A percentile compares a stretch with the other conserved stretches of the same genome.
Conservation (phyloP, 2,888 invertebrate genomes). For the Spisula subtruncata region DNA sequence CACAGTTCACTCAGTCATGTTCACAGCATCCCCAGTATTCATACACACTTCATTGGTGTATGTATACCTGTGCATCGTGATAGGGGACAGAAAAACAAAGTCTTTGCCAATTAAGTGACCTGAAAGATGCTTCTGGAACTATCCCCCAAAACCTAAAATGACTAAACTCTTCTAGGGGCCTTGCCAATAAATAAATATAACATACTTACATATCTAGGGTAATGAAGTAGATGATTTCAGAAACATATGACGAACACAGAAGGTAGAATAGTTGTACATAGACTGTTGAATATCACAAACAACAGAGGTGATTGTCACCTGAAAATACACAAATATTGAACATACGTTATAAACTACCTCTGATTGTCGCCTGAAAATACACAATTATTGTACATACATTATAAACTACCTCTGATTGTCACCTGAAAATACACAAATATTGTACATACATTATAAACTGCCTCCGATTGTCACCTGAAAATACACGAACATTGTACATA, state of each 20-base stretch:
- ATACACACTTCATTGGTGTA: no score
- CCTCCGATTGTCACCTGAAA: conserved; percentile 13
- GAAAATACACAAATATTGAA: not conserved
- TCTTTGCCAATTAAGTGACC: no score
- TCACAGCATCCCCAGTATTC: no score
- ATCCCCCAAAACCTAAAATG: no score
- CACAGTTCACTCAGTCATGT: no score
- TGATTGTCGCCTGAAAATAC: conserved; percentile 18
- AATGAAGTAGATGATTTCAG: not conserved
- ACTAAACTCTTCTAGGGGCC: no score
- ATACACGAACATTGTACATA: not conserved
- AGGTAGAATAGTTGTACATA: not conserved
- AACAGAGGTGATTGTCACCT: conserved; percentile 20
- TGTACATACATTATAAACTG: no score
- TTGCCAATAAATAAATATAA: no score
- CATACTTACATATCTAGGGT: not conserved
- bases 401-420: not conserved
- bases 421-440: conserved; percentile 8
- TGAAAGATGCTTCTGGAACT: no score
- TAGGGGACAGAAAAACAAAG: no score
- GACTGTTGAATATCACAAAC: conserved; percentile 9
- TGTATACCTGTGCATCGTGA: no score
- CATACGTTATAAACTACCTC: no score
- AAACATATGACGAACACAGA: not conserved
- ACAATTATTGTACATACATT: not conserved